These are phyloP conservation scores for Harpagifer antarcticus DNA, from an alignment of 2,797 vertebrate species.

Conservation along the genomic window DNA sequence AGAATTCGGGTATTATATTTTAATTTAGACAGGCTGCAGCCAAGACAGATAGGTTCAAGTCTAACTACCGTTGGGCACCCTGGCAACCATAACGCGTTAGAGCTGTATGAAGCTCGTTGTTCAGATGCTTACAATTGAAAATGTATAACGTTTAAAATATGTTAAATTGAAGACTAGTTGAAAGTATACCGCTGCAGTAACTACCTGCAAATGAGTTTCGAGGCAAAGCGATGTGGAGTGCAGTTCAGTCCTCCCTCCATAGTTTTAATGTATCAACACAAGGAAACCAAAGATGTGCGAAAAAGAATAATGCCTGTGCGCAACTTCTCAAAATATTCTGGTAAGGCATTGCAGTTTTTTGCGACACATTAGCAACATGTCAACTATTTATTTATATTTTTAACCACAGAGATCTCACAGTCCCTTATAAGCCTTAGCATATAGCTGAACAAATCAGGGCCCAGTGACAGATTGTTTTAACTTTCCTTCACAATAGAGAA, in stretches of 20 bases:
- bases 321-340: conserved; percentile 91
- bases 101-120: accelerated
- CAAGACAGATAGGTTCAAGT: background rate
- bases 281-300: conserved; percentile 78
- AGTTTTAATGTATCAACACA: conserved; percentile 89
- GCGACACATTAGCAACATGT: background rate
- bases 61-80: background rate
- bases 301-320: conserved; percentile 93
- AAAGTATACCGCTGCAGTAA: background rate
- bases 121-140: accelerated
- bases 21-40: conserved; percentile 26
- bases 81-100: background rate
- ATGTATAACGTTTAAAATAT: background rate
- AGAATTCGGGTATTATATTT: accelerated
- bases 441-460: too few species aligned
- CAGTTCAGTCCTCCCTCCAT: conserved; percentile 91
- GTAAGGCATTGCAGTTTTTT: conserved; percentile 66
- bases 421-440: too few species aligned
- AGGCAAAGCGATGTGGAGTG: conserved; percentile 91
- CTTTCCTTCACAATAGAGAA: too few species aligned
- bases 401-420: too few species aligned
- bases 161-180: background rate
- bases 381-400: too few species aligned
- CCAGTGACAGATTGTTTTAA: too few species aligned
- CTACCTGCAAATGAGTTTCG: conserved; percentile 78